phyloP scores from a whole-genome alignment of 2,888 invertebrate genomes.

The Nemotelus nigrinus region DNA sequence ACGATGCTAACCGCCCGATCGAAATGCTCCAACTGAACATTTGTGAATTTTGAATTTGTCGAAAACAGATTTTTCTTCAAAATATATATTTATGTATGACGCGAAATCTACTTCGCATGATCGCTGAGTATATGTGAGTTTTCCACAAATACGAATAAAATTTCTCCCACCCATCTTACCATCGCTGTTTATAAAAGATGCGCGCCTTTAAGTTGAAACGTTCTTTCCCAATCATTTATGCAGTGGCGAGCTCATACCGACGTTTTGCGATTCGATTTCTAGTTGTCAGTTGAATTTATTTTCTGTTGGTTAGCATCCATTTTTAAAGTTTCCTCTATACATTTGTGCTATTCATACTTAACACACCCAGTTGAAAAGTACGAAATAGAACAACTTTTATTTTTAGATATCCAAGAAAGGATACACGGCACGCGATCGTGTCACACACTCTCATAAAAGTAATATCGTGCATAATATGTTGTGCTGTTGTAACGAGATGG shows the following conservation, averaged over 20 bases:
- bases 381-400: conserved; percentile 24
- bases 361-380: neutral
- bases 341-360: no score
- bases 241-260: neutral
- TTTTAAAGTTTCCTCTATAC: no score
- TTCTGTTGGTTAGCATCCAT: no score
- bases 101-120: neutral
- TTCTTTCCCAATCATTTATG: neutral
- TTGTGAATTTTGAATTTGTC: conserved; percentile 42
- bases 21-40: conserved; percentile 51
- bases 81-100: conserved; percentile 32
- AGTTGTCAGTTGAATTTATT: neutral
- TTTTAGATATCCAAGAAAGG: conserved; percentile 69
- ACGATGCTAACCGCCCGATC: conserved; percentile 52
- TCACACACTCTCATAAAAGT: conserved; percentile 37
- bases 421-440: conserved; percentile 60
- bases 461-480: conserved; percentile 4
- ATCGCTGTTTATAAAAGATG: neutral
- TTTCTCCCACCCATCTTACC: neutral
- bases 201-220: neutral
- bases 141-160: conserved; percentile 7
- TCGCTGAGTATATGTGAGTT: conserved; percentile 30
- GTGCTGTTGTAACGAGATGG: no score
- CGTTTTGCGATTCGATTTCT: neutral
- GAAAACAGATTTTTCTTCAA: conserved; percentile 41